Evolutionary conservation across 2,113 vertebrate species (phyloP), one percentile per base, ranked within the genome.

Genomic region (Xenotilapia flavipinnis): DNA sequence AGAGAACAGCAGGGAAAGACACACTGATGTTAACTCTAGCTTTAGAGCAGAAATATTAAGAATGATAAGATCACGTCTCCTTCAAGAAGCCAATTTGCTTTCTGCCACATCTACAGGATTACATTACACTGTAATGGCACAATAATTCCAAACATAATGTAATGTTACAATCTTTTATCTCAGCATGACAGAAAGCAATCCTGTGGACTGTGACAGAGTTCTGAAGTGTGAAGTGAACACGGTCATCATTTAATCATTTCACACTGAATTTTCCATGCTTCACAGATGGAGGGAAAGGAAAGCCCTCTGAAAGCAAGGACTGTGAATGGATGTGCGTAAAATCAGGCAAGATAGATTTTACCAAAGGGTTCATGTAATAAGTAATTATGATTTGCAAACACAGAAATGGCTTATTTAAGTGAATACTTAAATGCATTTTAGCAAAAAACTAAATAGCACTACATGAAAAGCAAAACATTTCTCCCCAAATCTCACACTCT

Each of bases 51-150:
- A 83, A 75, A 54, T 55, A 86, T 40, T 82, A 83, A 82, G 56
- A 85, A 75, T 3, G 79, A 73, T 51, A 62, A 84, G 56, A 56
- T 47, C 49, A 38, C 56, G 5, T 89, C 58, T 91, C 51, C 80
- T 56, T 86, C 84, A 84, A 80, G 68, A 11, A 45, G 49, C 56
- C 73, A 79, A 87, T 94, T 83, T 85, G 80, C 51, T 90, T 93
- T 83, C 23, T 82, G 86, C 62, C 82, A 80, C 80, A 81, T 79
- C 51, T 3, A 36, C 58, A 70, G 85, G 80, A 85, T 86, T 86
- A 90, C 14, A 19, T 26, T 11, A 4, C 51, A 47, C 81, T 36
- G 82, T 17, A 17, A 56, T 81, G 80, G 56, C 51, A 53, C 73
- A 86, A 86, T 80, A 54, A 80, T 21, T 86, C 81, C 55, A 55